phyloP scores from a whole-genome alignment of 2,797 vertebrate species.

The Phalanger gymnotis region DNA sequence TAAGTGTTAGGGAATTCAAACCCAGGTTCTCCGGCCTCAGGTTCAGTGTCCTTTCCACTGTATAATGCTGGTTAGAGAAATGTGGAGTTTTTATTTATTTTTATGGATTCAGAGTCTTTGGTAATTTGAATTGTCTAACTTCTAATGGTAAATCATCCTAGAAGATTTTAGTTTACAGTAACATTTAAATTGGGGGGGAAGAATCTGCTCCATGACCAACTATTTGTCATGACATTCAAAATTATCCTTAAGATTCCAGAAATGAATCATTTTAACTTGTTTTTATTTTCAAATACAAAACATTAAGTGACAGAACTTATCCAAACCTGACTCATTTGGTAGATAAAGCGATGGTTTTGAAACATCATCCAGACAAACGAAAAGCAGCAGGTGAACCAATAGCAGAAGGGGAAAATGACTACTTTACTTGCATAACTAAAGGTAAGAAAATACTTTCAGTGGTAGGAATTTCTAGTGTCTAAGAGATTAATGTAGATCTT shows the following conservation, averaged over 20 bases:
- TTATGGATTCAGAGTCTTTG: conserved; percentile 29
- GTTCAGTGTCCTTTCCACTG: not conserved
- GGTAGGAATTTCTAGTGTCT: conserved; percentile 26
- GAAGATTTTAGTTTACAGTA: not conserved
- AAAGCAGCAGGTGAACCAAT: conserved; percentile 99
- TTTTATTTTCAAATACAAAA: conserved; percentile 53
- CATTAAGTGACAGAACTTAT: conserved; percentile 35
- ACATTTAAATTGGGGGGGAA: not conserved
- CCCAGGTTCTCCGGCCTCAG: not conserved
- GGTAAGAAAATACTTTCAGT: conserved; percentile 79
- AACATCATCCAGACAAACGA: conserved; percentile 98
- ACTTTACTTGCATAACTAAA: conserved; percentile 92
- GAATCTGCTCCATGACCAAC: conserved; percentile 8
- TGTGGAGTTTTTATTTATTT: conserved; percentile 30
- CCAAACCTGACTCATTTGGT: conserved; percentile 67
- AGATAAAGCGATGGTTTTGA: conserved; percentile 99
- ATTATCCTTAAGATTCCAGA: conserved; percentile 16
- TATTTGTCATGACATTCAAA: conserved; percentile 34
- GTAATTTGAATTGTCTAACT: conserved; percentile 34
- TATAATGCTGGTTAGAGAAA: not conserved
- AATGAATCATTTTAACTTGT: conserved; percentile 26
- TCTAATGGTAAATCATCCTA: not conserved
- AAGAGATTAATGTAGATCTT: not conserved
- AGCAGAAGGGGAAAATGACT: conserved; percentile 97
- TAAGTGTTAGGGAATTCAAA: not conserved